These are phyloP conservation scores for Sula dactylatra DNA, from an alignment of 2,113 vertebrate species.

Conservation along the genomic window DNA sequence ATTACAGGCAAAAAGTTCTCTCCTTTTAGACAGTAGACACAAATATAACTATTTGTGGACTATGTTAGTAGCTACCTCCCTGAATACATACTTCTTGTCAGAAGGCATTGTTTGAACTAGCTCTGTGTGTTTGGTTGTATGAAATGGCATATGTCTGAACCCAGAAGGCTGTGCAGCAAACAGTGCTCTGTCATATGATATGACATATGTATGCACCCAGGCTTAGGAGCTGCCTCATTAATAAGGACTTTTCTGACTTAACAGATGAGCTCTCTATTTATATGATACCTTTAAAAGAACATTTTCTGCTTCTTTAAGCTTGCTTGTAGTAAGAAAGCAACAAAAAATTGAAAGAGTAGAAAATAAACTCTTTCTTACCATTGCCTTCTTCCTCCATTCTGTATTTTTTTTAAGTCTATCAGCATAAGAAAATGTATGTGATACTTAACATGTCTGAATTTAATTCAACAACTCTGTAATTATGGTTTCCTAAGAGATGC, in stretches of 20 bases:
- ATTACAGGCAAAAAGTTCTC: background rate
- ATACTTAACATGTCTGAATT: background rate
- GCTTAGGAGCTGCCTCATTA: slow-evolving; percentile 25
- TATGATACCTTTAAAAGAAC: slow-evolving; percentile 24
- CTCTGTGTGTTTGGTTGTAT: background rate
- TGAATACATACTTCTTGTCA: slow-evolving; percentile 11
- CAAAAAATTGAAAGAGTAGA: background rate
- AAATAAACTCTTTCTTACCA: background rate
- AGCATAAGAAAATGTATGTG: background rate
- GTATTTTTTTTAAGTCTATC: background rate
- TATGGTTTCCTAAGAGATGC: slow-evolving; percentile 25
- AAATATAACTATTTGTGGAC: background rate
- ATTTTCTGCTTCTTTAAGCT: slow-evolving; percentile 41
- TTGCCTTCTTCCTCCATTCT: background rate
- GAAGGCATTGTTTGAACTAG: background rate
- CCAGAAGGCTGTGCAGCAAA: slow-evolving; percentile 34
- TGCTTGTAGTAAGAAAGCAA: background rate
- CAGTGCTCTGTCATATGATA: slow-evolving; percentile 22
- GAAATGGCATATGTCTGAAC: slow-evolving; percentile 49
- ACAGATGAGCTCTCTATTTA: slow-evolving; percentile 38
- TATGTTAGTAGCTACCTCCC: background rate
- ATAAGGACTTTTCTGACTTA: slow-evolving; percentile 23
- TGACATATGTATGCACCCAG: slow-evolving; percentile 43
- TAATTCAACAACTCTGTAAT: background rate
- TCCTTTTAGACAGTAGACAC: background rate